Evolutionary conservation across 2,113 vertebrate genomes (phyloP).

Genomic region (Calidris pugnax): DNA sequence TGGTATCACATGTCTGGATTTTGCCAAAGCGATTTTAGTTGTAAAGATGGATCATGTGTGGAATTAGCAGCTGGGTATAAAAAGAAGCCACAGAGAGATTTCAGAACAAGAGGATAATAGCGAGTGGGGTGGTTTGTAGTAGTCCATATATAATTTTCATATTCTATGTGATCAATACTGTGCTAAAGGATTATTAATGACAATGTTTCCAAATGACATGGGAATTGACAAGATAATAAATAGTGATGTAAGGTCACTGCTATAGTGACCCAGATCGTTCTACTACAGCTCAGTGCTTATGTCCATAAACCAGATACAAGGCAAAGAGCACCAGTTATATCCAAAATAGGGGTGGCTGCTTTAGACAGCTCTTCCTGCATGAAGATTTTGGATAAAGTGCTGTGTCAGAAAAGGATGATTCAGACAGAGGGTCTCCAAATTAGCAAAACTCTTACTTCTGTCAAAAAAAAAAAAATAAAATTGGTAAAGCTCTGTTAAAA

Average conservation of each 20-base stretch:
- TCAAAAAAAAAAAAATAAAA: neutral
- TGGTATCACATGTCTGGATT: neutral
- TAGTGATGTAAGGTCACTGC: neutral
- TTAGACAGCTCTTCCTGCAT: neutral
- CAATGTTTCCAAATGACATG: neutral
- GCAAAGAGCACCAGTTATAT: neutral
- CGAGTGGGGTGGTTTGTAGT: neutral
- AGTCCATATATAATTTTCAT: neutral
- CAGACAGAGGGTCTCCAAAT: neutral
- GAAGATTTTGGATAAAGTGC: neutral
- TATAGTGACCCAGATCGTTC: neutral
- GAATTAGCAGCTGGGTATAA: neutral
- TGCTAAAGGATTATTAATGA: neutral
- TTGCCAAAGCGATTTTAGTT: neutral
- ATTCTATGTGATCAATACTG: neutral
- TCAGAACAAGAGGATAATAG: neutral
- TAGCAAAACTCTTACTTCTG: neutral
- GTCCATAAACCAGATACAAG: neutral
- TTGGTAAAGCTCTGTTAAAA: neutral
- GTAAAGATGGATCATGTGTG: neutral
- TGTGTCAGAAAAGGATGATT: neutral
- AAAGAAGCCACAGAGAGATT: neutral
- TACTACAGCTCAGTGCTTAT: neutral
- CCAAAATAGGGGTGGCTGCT: neutral
- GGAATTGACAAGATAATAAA: neutral